Conservation (phyloP, 37 sponge, comb jelly and placozoan genomes). For the Ianthella basta region DNA sequence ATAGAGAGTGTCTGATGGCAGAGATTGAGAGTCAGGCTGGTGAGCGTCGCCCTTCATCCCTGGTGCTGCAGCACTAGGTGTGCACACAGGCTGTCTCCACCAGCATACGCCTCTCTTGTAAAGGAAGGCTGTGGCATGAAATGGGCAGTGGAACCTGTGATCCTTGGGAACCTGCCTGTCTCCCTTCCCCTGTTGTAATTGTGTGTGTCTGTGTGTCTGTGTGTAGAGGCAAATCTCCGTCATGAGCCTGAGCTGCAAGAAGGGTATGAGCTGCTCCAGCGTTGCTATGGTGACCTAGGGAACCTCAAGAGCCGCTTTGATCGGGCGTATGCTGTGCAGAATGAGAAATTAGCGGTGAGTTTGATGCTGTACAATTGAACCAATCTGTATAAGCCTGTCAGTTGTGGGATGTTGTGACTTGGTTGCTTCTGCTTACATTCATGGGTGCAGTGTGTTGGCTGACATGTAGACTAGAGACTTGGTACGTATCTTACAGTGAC, state of each 20-base stretch:
- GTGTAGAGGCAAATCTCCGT: slow-evolving; percentile 45
- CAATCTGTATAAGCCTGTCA: too few relatives aligned
- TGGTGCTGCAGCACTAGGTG: too few relatives aligned
- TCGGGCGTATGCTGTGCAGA: neutral
- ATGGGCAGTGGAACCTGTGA: too few relatives aligned
- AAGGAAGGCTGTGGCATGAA: neutral
- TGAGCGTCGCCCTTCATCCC: neutral
- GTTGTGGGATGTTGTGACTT: too few relatives aligned
- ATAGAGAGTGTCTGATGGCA: neutral
- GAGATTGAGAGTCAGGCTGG: slow-evolving; percentile 20
- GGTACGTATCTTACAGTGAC: too few relatives aligned
- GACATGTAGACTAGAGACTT: too few relatives aligned
- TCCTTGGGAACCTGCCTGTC: too few relatives aligned
- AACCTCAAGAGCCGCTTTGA: neutral
- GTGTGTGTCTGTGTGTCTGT: neutral
- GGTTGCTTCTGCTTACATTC: too few relatives aligned
- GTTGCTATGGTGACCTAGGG: slow-evolving; percentile 33
- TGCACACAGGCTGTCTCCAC: too few relatives aligned
- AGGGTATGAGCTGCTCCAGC: slow-evolving; percentile 62
- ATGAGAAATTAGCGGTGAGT: too few relatives aligned
- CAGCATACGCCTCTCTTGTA: neutral
- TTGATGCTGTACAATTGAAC: too few relatives aligned
- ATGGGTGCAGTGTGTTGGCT: too few relatives aligned
- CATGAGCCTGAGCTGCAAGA: slow-evolving; percentile 68
- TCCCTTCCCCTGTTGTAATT: neutral